phyloP scores from a whole-genome alignment of 2,888 invertebrate genomes.

The Cryptocheilus praepositus region DNA sequence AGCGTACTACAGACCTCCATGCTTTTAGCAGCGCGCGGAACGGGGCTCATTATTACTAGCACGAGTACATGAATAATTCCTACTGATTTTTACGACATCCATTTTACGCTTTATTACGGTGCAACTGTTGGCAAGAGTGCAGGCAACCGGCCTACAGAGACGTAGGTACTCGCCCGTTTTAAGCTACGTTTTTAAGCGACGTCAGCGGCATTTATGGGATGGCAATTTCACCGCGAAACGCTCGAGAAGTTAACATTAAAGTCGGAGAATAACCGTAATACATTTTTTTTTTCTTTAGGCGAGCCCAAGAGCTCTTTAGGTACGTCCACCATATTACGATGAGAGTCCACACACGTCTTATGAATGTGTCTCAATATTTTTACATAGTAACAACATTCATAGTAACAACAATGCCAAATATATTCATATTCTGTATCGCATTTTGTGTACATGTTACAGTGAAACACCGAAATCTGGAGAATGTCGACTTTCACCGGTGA shows the following conservation, averaged over 20 bases:
- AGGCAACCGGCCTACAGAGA: not conserved
- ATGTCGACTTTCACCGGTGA: too few relatives aligned
- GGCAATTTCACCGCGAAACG: slow-evolving; percentile 19
- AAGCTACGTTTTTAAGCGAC: slow-evolving; percentile 29
- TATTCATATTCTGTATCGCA: too few relatives aligned
- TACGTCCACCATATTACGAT: too few relatives aligned
- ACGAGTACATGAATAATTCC: slow-evolving; percentile 25
- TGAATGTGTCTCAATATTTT: too few relatives aligned
- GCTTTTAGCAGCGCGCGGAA: slow-evolving; percentile 15
- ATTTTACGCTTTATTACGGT: slow-evolving; percentile 26
- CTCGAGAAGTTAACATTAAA: not conserved
- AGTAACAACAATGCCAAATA: too few relatives aligned
- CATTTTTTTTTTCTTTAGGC: too few relatives aligned
- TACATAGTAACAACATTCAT: too few relatives aligned
- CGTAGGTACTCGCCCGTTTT: slow-evolving; percentile 12
- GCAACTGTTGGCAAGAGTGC: slow-evolving; percentile 11
- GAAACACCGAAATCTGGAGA: too few relatives aligned
- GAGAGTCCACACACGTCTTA: too few relatives aligned
- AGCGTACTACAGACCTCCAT: slow-evolving; percentile 19
- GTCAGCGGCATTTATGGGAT: slow-evolving; percentile 22
- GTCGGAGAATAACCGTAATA: too few relatives aligned
- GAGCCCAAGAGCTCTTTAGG: too few relatives aligned
- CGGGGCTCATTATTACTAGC: slow-evolving; percentile 23
- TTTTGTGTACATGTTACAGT: too few relatives aligned
- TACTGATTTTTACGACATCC: slow-evolving; percentile 31